Percentiles rank a stretch among this genome's conserved stretches.
phyloP scores from a whole-genome alignment of 1,140 invertebrate species.

The Bombus vancouverensis region DNA sequence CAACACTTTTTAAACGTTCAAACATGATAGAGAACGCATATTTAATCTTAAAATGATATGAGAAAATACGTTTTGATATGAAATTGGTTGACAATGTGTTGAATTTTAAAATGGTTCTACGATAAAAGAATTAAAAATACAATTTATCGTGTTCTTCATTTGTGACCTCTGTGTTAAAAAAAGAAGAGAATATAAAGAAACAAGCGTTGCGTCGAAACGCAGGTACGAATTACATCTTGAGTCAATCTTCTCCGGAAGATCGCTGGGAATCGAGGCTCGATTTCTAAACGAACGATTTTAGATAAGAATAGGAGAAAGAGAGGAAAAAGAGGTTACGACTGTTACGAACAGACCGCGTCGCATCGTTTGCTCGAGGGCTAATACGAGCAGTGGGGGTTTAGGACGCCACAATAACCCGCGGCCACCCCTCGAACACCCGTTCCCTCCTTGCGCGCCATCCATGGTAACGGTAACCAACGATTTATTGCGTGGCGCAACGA shows the following conservation, averaged over 20 bases:
- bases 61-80: not conserved
- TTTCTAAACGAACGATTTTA: not conserved
- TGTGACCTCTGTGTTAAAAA: not conserved
- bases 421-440: conserved; percentile 8
- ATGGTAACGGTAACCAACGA: conserved; percentile 75
- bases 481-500: conserved; percentile 76
- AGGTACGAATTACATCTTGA: not conserved
- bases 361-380: conserved; percentile 26
- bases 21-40: no score
- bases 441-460: conserved; percentile 45
- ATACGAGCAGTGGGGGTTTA: conserved; percentile 21
- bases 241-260: conserved; percentile 31
- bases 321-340: conserved; percentile 57
- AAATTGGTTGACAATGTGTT: no score
- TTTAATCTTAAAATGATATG: not conserved
- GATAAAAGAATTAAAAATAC: no score
- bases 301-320: conserved; percentile 35
- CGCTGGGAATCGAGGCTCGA: not conserved
- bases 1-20: no score
- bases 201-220: conserved; percentile 35
- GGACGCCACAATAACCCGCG: conserved; percentile 60
- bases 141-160: no score
- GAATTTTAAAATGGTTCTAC: not conserved
- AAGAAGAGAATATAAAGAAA: conserved; percentile 26
- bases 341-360: conserved; percentile 45